These are phyloP conservation scores for Bombus polaris DNA, from an alignment of 1,140 invertebrate genomes.

Conservation along the genomic window DNA sequence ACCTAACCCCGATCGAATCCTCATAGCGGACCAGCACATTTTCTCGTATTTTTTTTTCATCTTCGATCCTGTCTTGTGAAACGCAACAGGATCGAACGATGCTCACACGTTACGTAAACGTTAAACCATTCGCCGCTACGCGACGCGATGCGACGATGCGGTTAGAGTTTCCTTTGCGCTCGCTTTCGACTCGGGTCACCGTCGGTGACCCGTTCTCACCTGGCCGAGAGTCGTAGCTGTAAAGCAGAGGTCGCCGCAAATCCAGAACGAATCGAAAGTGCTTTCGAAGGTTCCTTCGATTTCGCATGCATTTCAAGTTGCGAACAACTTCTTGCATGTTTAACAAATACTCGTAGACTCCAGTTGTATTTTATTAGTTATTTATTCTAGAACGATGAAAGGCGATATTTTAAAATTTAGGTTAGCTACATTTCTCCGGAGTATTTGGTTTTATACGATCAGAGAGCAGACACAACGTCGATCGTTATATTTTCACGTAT, in stretches of 20 bases:
- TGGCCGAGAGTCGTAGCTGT: slow-evolving; percentile 34
- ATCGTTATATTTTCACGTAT: too few relatives aligned
- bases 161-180: slow-evolving; percentile 34
- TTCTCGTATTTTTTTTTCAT: too few relatives aligned
- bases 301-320: slow-evolving; percentile 9
- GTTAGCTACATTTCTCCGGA: not conserved
- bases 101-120: too few relatives aligned
- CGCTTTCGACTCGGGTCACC: slow-evolving; percentile 60
- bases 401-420: not conserved
- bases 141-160: slow-evolving; percentile 43
- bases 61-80: too few relatives aligned
- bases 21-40: too few relatives aligned
- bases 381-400: not conserved
- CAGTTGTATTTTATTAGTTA: too few relatives aligned
- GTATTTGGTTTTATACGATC: not conserved
- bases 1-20: too few relatives aligned
- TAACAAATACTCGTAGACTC: not conserved
- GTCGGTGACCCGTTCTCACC: slow-evolving; percentile 54
- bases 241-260: slow-evolving; percentile 41
- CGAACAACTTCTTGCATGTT: not conserved
- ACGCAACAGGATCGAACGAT: too few relatives aligned
- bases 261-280: slow-evolving; percentile 66
- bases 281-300: slow-evolving; percentile 35
- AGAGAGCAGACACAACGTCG: too few relatives aligned
- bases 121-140: too few relatives aligned